Evolutionary conservation across 2,888 invertebrate species (phyloP).

Genomic region (Heteropelma amictum): DNA sequence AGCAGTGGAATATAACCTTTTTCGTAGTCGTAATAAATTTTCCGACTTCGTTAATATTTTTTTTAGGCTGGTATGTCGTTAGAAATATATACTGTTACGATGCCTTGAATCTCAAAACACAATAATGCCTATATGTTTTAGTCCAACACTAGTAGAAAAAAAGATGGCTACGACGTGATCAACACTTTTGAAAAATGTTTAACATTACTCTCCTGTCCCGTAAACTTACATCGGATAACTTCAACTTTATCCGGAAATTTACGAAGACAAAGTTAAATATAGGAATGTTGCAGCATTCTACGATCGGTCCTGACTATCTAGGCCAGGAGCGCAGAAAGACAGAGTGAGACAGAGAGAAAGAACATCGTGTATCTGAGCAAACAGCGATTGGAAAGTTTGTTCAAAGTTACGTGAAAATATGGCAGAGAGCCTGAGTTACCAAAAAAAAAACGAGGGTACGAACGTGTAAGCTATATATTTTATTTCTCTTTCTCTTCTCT

Average conservation of each 20-base stretch:
- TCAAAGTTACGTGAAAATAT: constrained; percentile 61
- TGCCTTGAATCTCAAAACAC: too few relatives aligned
- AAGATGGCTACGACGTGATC: too few relatives aligned
- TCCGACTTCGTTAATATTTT: too few relatives aligned
- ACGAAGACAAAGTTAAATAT: constrained; percentile 44
- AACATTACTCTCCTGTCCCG: too few relatives aligned
- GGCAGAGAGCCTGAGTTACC: constrained; percentile 58
- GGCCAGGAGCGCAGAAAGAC: background rate
- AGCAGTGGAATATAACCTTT: background rate
- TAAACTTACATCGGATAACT: too few relatives aligned
- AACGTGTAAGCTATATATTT: constrained; percentile 63
- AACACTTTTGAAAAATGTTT: too few relatives aligned
- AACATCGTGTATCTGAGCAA: constrained; percentile 67
- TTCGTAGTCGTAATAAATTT: background rate
- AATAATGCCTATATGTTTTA: too few relatives aligned
- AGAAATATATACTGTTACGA: too few relatives aligned
- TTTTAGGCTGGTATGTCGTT: too few relatives aligned
- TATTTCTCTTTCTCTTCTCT: background rate
- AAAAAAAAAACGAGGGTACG: constrained; percentile 64
- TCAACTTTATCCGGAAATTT: too few relatives aligned
- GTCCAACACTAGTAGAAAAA: too few relatives aligned
- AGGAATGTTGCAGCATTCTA: constrained; percentile 2
- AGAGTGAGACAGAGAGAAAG: background rate
- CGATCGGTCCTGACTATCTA: background rate
- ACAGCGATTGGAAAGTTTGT: constrained; percentile 70